Evolutionary conservation across 2,888 invertebrate species (phyloP).

Genomic region (Hypomecis punctinalis): DNA sequence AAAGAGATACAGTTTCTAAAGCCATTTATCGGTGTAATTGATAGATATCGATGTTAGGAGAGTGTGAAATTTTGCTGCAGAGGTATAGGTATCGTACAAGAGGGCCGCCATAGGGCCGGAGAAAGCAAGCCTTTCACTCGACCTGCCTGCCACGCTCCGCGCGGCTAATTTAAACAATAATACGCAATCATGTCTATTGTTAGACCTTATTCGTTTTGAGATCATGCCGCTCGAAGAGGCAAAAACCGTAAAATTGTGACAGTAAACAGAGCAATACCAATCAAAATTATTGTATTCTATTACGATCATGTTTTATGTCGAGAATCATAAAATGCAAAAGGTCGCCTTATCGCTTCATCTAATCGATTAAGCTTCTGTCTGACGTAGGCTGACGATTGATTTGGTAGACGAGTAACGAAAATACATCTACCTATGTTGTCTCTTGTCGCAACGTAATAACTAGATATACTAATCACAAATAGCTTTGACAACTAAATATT

Average conservation of each 20-base stretch:
- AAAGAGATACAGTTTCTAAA: constrained; percentile 61
- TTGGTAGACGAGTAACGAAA: constrained; percentile 10
- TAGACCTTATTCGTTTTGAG: constrained; percentile 49
- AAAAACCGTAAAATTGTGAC: constrained; percentile 41
- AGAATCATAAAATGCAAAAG: constrained; percentile 20
- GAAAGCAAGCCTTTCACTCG: constrained; percentile 83
- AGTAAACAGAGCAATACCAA: constrained; percentile 37
- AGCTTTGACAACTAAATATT: constrained; percentile 15
- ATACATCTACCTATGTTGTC: constrained; percentile 1
- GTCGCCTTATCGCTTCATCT: constrained; percentile 45
- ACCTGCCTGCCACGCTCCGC: constrained; percentile 59
- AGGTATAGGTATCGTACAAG: constrained; percentile 60
- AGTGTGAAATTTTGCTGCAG: constrained; percentile 80
- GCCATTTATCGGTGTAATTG: constrained; percentile 71
- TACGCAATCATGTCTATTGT: constrained; percentile 65
- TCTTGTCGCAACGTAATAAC: not conserved
- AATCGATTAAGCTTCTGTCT: constrained; percentile 45
- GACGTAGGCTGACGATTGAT: constrained; percentile 36
- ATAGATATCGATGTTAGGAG: constrained; percentile 68
- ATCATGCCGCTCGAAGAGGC: constrained; percentile 38
- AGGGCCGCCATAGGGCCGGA: constrained; percentile 81
- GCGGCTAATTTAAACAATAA: constrained; percentile 73
- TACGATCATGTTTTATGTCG: constrained; percentile 24
- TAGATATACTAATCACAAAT: not conserved
- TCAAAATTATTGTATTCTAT: constrained; percentile 32